Evolutionary conservation across 2,113 vertebrate species (phyloP).

Genomic region (Elephantulus edwardii): DNA sequence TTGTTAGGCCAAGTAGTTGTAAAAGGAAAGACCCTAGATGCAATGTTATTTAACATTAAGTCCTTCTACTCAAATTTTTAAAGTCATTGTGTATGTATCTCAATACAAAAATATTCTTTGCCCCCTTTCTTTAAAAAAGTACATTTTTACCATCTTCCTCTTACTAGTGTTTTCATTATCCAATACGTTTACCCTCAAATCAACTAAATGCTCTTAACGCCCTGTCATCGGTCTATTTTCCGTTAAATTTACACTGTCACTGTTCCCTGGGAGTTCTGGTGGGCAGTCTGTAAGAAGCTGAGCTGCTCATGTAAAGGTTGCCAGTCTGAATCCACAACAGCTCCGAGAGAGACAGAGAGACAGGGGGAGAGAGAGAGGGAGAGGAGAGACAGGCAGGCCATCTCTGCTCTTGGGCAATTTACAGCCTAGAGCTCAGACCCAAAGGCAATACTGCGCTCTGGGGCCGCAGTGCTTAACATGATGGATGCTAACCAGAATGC

Average conservation of each 20-base stretch:
- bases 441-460: too few relatives aligned
- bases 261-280: not conserved
- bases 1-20: not conserved
- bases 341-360: too few relatives aligned
- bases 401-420: too few relatives aligned
- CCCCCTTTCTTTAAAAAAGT: not conserved
- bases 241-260: not conserved
- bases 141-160: not conserved
- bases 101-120: not conserved
- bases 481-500: too few relatives aligned
- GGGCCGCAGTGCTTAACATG: too few relatives aligned
- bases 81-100: not conserved
- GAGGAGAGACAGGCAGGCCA: too few relatives aligned
- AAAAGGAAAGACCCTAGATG: not conserved
- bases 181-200: conserved; percentile 11
- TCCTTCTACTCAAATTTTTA: not conserved
- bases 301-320: too few relatives aligned
- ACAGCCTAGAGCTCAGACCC: too few relatives aligned
- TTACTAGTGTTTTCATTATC: not conserved
- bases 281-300: too few relatives aligned
- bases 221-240: not conserved
- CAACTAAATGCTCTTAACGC: not conserved
- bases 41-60: not conserved
- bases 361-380: too few relatives aligned
- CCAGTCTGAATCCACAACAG: too few relatives aligned